These are phyloP conservation scores for Heliconius hewitsoni DNA, from an alignment of 1,140 invertebrate genomes.

Conservation along the genomic window DNA sequence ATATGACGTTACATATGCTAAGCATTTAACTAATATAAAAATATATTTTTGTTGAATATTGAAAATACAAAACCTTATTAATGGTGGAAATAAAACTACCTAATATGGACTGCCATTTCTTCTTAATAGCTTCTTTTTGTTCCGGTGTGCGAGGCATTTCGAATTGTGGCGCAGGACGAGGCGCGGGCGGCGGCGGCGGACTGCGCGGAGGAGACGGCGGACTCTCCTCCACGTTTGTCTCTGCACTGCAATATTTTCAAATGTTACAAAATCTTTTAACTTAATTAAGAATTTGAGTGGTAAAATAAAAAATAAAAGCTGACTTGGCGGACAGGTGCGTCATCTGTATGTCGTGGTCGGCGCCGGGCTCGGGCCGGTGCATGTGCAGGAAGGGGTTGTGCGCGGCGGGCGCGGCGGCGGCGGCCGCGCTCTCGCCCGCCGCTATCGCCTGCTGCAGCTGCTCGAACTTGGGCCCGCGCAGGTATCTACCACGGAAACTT, in stretches of 20 bases:
- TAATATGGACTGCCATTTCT: conserved; percentile 91
- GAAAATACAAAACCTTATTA: too few relatives aligned
- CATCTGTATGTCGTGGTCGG: conserved; percentile 66
- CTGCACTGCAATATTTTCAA: conserved; percentile 25
- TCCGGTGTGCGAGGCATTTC: conserved; percentile 82
- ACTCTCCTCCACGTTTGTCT: conserved; percentile 41
- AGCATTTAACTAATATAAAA: not conserved
- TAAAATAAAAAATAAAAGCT: conserved; percentile 16
- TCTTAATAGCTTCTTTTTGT: conserved; percentile 89
- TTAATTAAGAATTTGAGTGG: too few relatives aligned
- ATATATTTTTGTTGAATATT: too few relatives aligned
- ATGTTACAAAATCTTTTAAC: not conserved
- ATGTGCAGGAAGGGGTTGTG: conserved; percentile 79
- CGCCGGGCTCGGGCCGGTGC: conserved; percentile 63
- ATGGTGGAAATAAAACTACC: conserved; percentile 48
- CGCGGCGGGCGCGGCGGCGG: conserved; percentile 81
- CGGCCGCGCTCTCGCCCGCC: conserved; percentile 87
- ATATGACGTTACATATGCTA: too few relatives aligned
- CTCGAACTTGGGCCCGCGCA: conserved; percentile 96
- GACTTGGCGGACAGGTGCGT: conserved; percentile 58
- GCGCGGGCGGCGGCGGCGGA: conserved; percentile 38
- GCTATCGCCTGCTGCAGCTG: conserved; percentile 96
- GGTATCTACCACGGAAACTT: conserved; percentile 83
- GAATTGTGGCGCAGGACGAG: conserved; percentile 55
- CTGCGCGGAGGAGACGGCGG: conserved; percentile 40